Evolutionary conservation across 1,140 invertebrate genomes (phyloP), one percentile per base, ranked within the genome.

Genomic region (Nylanderia fulva): DNA sequence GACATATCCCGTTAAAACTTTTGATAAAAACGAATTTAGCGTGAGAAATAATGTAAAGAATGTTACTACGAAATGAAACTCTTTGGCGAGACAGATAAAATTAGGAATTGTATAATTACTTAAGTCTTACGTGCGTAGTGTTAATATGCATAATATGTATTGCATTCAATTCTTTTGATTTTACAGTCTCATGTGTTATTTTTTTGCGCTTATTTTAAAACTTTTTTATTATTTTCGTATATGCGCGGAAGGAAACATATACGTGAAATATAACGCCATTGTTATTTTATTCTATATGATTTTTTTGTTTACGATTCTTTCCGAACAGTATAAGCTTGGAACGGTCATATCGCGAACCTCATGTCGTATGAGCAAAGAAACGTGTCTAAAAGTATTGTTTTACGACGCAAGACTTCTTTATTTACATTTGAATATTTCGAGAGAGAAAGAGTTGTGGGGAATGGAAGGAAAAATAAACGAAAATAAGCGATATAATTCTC

Each of bases 281-380:
- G 27, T 60, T 74, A 45, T 60, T 42, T 21, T 39, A 5, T 33
- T 33, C 29, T 36, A 45, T 72, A 72, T 36, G 52, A 60, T 72
- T 58, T 68, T 48, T 82, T 21, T n/a, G 39, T 83, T 83, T 83
- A 83, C 48, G 54, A 39, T 72, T 45, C 68, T 60, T 15, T 36
- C 18, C 52, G 77, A 74, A 83, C 7, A n/a, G n/a, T 21, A 13
- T 83, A 83, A 61, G 48, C 39, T 18, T 52, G 79, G n/a, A 11
- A 58, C 77, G 48, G 36, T 36, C 39, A n/a, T 48, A 45, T 60
- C 52, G 52, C 24, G 74, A 63, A 52, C 15, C 11, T 60, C n/a
- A n/a, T n/a, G n/a, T n/a, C n/a, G 45, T 68, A 29, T 79, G 54
- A 79, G 68, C 48, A 79, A 56, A 56, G 63, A 79, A 79, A 79